Conservation (phyloP, 2,113 vertebrate genomes). For the Psammodynastes pulverulentus region DNA sequence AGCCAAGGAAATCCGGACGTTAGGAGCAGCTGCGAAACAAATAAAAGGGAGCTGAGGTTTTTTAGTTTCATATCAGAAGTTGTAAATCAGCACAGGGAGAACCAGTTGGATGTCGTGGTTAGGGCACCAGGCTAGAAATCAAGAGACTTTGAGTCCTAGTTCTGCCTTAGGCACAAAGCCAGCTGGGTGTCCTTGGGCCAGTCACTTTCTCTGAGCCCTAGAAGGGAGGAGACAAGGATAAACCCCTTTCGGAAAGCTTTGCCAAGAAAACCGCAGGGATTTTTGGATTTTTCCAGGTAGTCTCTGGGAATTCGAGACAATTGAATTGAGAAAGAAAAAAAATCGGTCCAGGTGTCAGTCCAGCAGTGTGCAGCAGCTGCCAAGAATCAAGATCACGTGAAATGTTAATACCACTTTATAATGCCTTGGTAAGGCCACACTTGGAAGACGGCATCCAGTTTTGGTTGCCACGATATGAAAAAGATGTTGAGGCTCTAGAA, state of each 20-base stretch:
- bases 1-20: not conserved
- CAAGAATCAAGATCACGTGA: no score
- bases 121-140: not conserved
- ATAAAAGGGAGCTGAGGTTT: not conserved
- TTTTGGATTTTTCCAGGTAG: not conserved
- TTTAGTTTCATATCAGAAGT: not conserved
- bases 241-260: not conserved
- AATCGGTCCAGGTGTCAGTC: not conserved
- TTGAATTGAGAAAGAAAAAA: accelerated
- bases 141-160: not conserved
- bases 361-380: no score
- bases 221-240: not conserved
- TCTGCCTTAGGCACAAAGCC: not conserved
- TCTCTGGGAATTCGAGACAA: not conserved
- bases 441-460: no score
- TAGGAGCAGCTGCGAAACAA: not conserved
- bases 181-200: not conserved
- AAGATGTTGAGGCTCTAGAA: no score
- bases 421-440: no score
- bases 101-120: not conserved
- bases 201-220: not conserved
- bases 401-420: no score
- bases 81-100: not conserved
- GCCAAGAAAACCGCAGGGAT: not conserved
- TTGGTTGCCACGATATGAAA: no score